Conservation (phyloP, 2,888 invertebrate species). For the Psylliodes chrysocephalus region DNA sequence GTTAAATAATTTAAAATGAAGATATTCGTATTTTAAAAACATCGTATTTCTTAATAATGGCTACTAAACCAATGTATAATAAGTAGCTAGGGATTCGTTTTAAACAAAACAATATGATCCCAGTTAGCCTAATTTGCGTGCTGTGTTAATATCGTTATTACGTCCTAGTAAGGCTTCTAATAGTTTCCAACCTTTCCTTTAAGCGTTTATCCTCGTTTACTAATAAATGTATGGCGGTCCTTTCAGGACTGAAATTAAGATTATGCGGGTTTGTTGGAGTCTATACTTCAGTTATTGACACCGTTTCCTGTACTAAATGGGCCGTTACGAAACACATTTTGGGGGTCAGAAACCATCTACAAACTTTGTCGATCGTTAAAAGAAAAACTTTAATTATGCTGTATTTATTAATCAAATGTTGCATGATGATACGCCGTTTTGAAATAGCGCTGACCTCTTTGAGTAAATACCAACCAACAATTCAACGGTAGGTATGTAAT, state of each 20-base stretch:
- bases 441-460: conserved; percentile 9
- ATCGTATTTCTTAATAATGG: too few relatives aligned
- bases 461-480: background rate
- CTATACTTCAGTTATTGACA: conserved; percentile 27
- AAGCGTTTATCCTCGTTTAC: background rate
- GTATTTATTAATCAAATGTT: conserved; percentile 2
- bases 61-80: too few relatives aligned
- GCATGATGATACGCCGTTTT: conserved; percentile 3
- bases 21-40: too few relatives aligned
- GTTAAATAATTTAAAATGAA: too few relatives aligned
- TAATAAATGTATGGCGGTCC: conserved; percentile 24
- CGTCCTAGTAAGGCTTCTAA: background rate
- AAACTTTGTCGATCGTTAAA: background rate
- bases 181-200: conserved; percentile 5
- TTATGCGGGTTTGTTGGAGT: conserved; percentile 26
- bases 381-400: conserved; percentile 9
- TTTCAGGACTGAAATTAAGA: conserved; percentile 30
- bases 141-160: background rate
- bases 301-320: conserved; percentile 29
- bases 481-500: background rate
- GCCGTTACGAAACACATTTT: conserved; percentile 23
- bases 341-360: conserved; percentile 10
- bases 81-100: too few relatives aligned
- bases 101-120: too few relatives aligned
- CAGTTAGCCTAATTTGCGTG: background rate